Evolutionary conservation across 2,797 vertebrate species (phyloP).

Genomic region (Hozukius guyotensis): DNA sequence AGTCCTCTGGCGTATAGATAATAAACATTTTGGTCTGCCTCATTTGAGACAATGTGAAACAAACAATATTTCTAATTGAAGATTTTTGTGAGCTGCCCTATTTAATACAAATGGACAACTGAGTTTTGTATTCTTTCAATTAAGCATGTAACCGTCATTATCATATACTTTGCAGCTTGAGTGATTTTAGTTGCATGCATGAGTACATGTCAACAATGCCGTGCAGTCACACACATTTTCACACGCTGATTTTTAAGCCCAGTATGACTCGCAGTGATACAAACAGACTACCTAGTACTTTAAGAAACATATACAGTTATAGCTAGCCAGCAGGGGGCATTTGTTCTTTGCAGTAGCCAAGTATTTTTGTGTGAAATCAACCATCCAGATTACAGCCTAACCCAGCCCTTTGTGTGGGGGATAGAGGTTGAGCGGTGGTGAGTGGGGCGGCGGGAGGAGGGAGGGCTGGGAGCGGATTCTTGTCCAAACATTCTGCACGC

Average conservation of each 20-base stretch:
- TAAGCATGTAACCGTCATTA: conserved; percentile 54
- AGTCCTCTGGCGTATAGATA: neutral
- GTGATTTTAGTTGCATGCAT: conserved; percentile 55
- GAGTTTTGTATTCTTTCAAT: conserved; percentile 56
- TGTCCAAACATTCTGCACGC: conserved; percentile 89
- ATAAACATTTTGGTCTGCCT: conserved; percentile 3
- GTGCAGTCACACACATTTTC: conserved; percentile 32
- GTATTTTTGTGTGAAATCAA: conserved; percentile 59
- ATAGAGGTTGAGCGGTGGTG: conserved; percentile 58
- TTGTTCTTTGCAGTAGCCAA: conserved; percentile 56
- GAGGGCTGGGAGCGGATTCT: conserved; percentile 80
- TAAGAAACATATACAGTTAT: conserved; percentile 5
- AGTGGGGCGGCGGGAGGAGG: conserved; percentile 45
- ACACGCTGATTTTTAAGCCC: conserved; percentile 3
- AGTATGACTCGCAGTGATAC: neutral
- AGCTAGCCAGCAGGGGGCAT: conserved; percentile 63
- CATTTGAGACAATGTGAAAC: conserved; percentile 8
- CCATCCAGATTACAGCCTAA: conserved; percentile 56
- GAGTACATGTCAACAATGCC: conserved; percentile 62
- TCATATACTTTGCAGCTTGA: conserved; percentile 59
- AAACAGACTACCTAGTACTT: neutral
- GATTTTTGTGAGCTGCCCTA: conserved; percentile 27
- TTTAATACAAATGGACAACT: conserved; percentile 55
- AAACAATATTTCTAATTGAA: conserved; percentile 24
- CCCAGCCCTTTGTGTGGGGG: conserved; percentile 62